Evolutionary conservation across 2,113 vertebrate species (phyloP), one percentile per base, ranked within the genome.

Genomic region (Amphiprion percula): DNA sequence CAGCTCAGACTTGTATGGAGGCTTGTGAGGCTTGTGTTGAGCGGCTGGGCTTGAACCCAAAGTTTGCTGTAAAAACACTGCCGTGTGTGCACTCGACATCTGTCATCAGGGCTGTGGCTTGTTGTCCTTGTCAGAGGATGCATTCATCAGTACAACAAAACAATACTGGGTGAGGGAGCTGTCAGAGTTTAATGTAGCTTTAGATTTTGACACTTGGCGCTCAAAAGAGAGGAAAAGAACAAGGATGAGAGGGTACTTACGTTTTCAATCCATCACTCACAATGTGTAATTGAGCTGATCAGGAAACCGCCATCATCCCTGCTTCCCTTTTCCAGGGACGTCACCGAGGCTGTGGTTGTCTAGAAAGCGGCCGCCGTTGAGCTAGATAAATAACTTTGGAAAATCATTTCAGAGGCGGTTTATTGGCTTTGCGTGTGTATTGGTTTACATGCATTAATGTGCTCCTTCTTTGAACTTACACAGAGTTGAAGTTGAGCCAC

Each of bases 61-160:
- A 64, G 83, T 88, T 88, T 86, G 77, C 80, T 84, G 80, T 88
- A 69, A 84, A 84, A 90, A 91, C 82, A 88, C 15, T 44, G 77
- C 61, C 49, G 10, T 81, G 79, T 65, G 61, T 56, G 47, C 50
- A 46, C 67, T 67, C 6, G 15, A 41, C 65, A 56, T 68, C 69
- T 83, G 88, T 87, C 82, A 77, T 85, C 68, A 0, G 72, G 77
- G 59, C 82, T 47, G 26, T 15, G 74, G 65, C 17, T 83, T 70
- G 74, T 76, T 87, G 83, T 77, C 53, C 59, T 75, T 86, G 81
- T 90, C 81, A 83, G 83, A 56, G 78, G 77, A 85, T 72, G 33
- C 68, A 75, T 75, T 77, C 69, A 61, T 50, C 7, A 24, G 60
- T 15, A 74, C 56, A 65, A 41, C 58, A 58, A 54, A 58, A 72